Base-by-base conservation (phyloP, 2,888 invertebrate genomes). In the Sclerodermus sp. region DNA sequence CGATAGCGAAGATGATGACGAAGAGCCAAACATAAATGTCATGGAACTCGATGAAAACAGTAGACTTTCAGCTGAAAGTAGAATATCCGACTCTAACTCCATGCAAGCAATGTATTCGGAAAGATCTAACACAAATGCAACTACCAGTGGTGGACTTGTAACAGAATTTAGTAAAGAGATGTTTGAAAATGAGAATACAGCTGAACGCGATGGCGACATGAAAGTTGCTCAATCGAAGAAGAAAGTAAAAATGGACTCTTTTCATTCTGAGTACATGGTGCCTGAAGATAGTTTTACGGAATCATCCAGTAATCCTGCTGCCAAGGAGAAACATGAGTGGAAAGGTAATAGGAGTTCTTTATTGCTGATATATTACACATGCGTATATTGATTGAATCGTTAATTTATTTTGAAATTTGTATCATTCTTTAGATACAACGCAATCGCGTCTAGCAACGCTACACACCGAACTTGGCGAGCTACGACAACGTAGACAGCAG, bases 1-100 rank as follows among this genome's bases (percentile, higher is more conserved):
- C 69, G 94, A 95, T 64, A 93, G 93, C 32, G 91, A 91, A 56
- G 89, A 89, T 48, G 93, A 93, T 60, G 90, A 90, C 53, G 85
- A 85, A 60, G 87, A 87, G 50, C 81, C 83, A 13, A 85, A 79
- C 67, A 83, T 86, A 16, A 89, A 89, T 77, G 86, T 88, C 2
- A 79, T 87, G 72, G 91, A 92, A 70, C 81, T 91, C 58, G 93
- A 91, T 66, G 93, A 93, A 64, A 87, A 83, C 23, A 90, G 90
- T 58, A 84, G 85, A 40, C 81, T 91, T 49, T 88, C 90, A 0
- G 86, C 84, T 0, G 90, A 91, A 62, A 89, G 88, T 60, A 84
- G 85, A 45, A 77, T 89, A 50, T 89, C 90, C 0, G 90, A 90
- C 62, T 86, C 85, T 10, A 85, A 84, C 72, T 85, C 85, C 1